Evolutionary conservation across 2,797 vertebrate genomes (phyloP).

Genomic region (Schizothorax lantsangensis): DNA sequence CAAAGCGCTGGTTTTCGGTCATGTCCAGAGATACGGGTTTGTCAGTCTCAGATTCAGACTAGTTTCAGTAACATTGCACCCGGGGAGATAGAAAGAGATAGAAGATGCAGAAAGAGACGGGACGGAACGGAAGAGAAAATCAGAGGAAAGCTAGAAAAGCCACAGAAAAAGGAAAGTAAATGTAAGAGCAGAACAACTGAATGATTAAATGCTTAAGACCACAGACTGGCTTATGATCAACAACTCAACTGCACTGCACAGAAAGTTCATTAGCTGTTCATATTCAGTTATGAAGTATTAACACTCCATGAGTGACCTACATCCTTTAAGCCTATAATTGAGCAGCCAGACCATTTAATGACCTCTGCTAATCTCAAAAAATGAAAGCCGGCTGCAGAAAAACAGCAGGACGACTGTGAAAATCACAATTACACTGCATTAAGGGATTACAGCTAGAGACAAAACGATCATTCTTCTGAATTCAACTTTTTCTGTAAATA

Average conservation of each 20-base stretch:
- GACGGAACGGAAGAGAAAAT: background rate
- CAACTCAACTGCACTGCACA: background rate
- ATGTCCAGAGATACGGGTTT: conserved; percentile 71
- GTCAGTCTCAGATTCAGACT: conserved; percentile 62
- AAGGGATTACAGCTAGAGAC: background rate
- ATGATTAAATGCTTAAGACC: background rate
- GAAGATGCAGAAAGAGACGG: background rate
- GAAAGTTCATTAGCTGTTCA: background rate
- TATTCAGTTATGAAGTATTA: background rate
- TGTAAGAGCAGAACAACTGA: background rate
- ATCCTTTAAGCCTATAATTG: conserved; percentile 35
- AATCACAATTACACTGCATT: conserved; percentile 3
- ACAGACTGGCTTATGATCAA: background rate
- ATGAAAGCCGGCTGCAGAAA: background rate
- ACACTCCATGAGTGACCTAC: conserved; percentile 19
- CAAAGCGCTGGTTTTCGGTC: conserved; percentile 84
- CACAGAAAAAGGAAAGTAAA: background rate
- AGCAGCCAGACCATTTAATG: conserved; percentile 16
- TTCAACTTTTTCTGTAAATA: background rate
- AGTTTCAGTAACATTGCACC: conserved; percentile 21
- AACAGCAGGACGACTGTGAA: background rate
- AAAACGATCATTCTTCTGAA: background rate
- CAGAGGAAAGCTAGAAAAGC: background rate
- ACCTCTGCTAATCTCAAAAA: conserved; percentile 9
- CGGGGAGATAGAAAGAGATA: conserved; percentile 28